Conservation (phyloP, 2,113 vertebrate species). For the Ptychochromis oligacanthus region DNA sequence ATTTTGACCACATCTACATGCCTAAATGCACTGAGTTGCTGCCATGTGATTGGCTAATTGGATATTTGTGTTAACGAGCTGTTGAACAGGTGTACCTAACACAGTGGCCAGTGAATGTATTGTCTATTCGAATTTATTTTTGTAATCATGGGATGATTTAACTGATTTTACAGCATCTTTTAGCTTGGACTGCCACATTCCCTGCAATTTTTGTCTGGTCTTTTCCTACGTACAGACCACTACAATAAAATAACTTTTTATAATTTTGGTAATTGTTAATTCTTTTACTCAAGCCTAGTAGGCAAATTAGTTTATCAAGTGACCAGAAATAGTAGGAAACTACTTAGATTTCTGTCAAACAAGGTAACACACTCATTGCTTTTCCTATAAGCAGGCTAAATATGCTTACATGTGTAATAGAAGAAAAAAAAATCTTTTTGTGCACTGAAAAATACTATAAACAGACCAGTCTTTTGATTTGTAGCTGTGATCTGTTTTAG, state of each 20-base stretch:
- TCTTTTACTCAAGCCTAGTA: neutral
- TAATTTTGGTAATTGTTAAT: neutral
- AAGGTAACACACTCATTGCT: neutral
- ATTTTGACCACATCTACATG: too few species aligned
- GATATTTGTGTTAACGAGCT: too few species aligned
- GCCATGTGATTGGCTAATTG: neutral
- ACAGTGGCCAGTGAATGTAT: neutral
- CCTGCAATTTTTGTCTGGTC: neutral
- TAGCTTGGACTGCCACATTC: neutral
- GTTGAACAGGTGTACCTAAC: neutral
- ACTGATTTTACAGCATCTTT: neutral
- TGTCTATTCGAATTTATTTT: neutral
- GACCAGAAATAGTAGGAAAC: neutral
- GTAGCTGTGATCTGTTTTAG: slow-evolving; percentile 72
- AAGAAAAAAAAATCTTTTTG: neutral
- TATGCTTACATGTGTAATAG: neutral
- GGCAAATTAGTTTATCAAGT: neutral
- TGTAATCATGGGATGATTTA: neutral
- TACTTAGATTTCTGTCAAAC: neutral
- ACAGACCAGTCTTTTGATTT: too few species aligned
- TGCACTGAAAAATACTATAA: neutral
- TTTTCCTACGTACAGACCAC: neutral
- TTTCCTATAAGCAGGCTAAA: neutral
- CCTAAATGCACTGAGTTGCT: too few species aligned
- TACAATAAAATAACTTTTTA: neutral